A percentile compares a stretch with the other conserved stretches of the same genome.
Conservation (phyloP, 2,888 invertebrate species). For the Zygogramma bicolorata region DNA sequence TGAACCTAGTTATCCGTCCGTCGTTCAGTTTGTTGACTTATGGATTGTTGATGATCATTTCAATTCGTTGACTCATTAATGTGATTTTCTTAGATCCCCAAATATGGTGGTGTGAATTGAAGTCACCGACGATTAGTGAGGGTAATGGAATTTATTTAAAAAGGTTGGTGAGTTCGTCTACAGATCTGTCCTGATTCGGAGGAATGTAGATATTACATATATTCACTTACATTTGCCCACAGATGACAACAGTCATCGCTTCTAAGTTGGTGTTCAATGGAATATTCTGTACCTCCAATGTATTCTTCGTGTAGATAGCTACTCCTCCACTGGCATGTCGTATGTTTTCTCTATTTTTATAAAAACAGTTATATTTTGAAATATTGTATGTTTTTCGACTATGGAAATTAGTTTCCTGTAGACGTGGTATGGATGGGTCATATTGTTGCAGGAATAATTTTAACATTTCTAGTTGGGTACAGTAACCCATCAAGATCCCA, state of each 20-base stretch:
- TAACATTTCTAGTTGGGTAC: conserved; percentile 18
- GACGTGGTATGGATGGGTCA: background rate
- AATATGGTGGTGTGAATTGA: too few relatives aligned
- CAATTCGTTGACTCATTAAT: too few relatives aligned
- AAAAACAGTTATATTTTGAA: conserved; percentile 5
- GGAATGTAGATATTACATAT: too few relatives aligned
- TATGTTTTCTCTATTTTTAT: background rate
- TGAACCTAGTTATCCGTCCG: too few relatives aligned
- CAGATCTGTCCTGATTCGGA: too few relatives aligned
- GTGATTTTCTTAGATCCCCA: too few relatives aligned
- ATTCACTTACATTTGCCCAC: background rate
- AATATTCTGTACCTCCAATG: background rate
- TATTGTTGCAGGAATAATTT: conserved; percentile 3
- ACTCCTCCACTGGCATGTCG: background rate
- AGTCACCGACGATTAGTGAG: too few relatives aligned
- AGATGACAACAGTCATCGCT: background rate
- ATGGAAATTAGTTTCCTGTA: conserved; percentile 17
- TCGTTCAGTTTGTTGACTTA: too few relatives aligned
- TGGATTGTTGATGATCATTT: too few relatives aligned
- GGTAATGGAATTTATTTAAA: too few relatives aligned
- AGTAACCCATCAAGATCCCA: conserved; percentile 13
- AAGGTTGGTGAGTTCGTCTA: too few relatives aligned
- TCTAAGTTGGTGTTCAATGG: conserved; percentile 26
- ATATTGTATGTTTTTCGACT: conserved; percentile 6
- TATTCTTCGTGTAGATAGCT: background rate